Percentiles rank a stretch among this genome's conserved stretches.
Conservation (phyloP, 2,888 invertebrate genomes). For the Augochlorella aurata region DNA sequence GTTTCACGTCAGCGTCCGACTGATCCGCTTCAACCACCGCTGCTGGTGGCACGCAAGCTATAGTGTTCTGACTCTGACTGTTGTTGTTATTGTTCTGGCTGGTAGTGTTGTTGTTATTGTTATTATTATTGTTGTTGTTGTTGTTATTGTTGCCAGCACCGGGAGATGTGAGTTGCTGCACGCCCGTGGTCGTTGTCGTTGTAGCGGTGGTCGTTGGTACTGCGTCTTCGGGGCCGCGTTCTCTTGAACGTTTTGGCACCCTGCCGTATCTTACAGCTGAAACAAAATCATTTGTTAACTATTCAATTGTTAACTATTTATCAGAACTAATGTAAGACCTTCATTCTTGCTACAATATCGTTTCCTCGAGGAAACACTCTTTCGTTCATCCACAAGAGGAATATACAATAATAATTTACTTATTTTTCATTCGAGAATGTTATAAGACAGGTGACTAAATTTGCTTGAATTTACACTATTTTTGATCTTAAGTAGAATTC, state of each 20-base stretch:
- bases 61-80: slow-evolving; percentile 78
- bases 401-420: too few species aligned
- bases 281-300: slow-evolving; percentile 22
- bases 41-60: slow-evolving; percentile 78
- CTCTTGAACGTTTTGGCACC: slow-evolving; percentile 96
- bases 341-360: too few species aligned
- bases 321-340: not conserved
- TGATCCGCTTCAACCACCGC: slow-evolving; percentile 82
- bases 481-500: too few species aligned
- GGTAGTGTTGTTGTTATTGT: slow-evolving; percentile 65
- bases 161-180: slow-evolving; percentile 75
- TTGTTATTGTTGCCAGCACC: slow-evolving; percentile 82
- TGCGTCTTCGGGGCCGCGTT: slow-evolving; percentile 86
- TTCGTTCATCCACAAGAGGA: too few species aligned
- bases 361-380: too few species aligned
- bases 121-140: slow-evolving; percentile 82
- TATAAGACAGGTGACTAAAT: too few species aligned
- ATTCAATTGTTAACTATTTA: not conserved
- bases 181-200: slow-evolving; percentile 73
- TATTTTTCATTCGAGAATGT: too few species aligned
- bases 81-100: slow-evolving; percentile 70
- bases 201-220: slow-evolving; percentile 82
- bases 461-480: too few species aligned
- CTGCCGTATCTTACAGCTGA: slow-evolving; percentile 97
- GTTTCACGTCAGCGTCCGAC: slow-evolving; percentile 83